A percentile compares a stretch with the other conserved stretches of the same genome.
These are phyloP conservation scores for Eulemur rufifrons DNA, from an alignment of 2,113 vertebrate genomes.

Conservation along the genomic window DNA sequence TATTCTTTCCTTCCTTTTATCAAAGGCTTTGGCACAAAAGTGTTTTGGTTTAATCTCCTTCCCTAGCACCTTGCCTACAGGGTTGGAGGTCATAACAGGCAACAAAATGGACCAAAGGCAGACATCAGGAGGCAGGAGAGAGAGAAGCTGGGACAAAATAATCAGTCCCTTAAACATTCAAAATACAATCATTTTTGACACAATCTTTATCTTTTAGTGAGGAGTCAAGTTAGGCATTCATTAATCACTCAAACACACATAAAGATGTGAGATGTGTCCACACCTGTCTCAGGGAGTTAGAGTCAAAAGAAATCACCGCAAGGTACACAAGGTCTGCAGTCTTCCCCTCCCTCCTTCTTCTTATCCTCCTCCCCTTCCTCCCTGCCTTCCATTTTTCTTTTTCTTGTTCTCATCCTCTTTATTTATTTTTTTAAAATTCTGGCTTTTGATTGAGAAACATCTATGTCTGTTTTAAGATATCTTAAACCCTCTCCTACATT, in stretches of 20 bases:
- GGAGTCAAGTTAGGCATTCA: not conserved
- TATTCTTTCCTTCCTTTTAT: not conserved
- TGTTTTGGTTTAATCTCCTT: not conserved
- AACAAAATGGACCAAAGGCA: not conserved
- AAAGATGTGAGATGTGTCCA: not conserved
- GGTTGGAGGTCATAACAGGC: not conserved
- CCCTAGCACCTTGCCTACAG: not conserved
- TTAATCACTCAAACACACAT: not conserved
- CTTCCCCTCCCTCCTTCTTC: not conserved
- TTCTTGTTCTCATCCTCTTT: not conserved
- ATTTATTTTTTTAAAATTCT: not conserved
- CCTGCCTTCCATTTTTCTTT: no score
- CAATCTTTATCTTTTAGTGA: not conserved
- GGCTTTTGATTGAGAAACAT: not conserved
- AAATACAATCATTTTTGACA: not conserved
- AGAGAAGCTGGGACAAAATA: not conserved
- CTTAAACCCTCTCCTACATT: not conserved
- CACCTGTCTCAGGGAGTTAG: not conserved
- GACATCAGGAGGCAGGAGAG: not conserved
- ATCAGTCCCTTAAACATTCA: not conserved
- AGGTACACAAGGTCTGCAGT: not conserved
- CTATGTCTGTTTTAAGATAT: not conserved
- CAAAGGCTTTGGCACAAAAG: not conserved
- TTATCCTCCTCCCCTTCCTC: not conserved
- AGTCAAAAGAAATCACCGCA: not conserved